Conservation (phyloP, 1,140 invertebrate genomes). For the Adelges cooleyi region DNA sequence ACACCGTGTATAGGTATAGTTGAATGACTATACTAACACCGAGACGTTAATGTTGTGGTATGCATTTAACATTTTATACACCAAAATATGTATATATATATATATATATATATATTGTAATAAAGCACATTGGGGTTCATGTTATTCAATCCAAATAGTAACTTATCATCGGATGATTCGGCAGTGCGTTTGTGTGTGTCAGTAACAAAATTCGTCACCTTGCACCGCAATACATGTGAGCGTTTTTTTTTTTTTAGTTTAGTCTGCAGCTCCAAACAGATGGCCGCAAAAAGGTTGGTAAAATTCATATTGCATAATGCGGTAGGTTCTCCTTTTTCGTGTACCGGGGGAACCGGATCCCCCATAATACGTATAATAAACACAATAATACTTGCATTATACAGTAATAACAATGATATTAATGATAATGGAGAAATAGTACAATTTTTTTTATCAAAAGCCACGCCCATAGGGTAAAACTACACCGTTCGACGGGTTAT, state of each 20-base stretch:
- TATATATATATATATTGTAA: too few species aligned
- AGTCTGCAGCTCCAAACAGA: background rate
- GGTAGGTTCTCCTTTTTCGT: background rate
- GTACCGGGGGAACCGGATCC: slow-evolving; percentile 23
- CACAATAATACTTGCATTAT: slow-evolving; percentile 24
- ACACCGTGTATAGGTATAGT: too few species aligned
- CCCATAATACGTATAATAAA: slow-evolving; percentile 16
- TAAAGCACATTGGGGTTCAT: too few species aligned
- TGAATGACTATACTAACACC: too few species aligned
- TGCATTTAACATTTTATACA: too few species aligned
- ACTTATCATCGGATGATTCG: slow-evolving; percentile 12
- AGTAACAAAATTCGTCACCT: background rate
- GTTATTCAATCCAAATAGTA: too few species aligned
- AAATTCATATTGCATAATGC: slow-evolving; percentile 15
- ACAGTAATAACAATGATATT: slow-evolving; percentile 25
- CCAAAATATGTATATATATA: too few species aligned
- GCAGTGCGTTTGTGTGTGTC: background rate
- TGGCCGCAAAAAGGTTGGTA: background rate
- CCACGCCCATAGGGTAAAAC: slow-evolving; percentile 24
- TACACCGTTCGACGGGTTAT: slow-evolving; percentile 12
- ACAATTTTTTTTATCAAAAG: slow-evolving; percentile 26
- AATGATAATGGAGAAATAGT: slow-evolving; percentile 27
- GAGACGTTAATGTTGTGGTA: too few species aligned
- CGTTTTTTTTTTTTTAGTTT: too few species aligned
- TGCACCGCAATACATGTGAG: background rate